These are phyloP conservation scores for Smittia sp. DNA, from an alignment of 2,888 invertebrate genomes.

Conservation along the genomic window DNA sequence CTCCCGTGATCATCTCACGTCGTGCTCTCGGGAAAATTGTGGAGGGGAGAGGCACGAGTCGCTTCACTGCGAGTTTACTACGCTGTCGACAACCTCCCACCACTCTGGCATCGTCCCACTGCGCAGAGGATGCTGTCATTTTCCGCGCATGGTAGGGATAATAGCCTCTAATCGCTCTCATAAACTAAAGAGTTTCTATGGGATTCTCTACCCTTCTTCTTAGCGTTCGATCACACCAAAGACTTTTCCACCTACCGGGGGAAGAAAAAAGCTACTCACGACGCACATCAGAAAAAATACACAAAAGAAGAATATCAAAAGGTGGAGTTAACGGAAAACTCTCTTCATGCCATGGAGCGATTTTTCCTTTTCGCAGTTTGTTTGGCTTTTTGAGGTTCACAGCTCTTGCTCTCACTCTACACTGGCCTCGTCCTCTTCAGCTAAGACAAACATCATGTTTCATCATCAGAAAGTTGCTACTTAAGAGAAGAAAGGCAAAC, in stretches of 20 bases:
- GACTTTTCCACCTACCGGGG: constrained; percentile 35
- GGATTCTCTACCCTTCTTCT: constrained; percentile 38
- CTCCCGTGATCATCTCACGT: constrained; percentile 15
- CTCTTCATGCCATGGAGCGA: background rate
- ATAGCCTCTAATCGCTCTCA: constrained; percentile 31
- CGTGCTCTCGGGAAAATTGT: constrained; percentile 13
- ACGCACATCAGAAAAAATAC: constrained; percentile 25
- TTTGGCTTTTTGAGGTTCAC: constrained; percentile 30
- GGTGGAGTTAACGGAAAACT: constrained; percentile 34
- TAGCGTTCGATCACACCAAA: constrained; percentile 31
- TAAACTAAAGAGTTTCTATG: constrained; percentile 39
- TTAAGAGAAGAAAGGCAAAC: constrained; percentile 23
- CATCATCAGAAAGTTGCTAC: constrained; percentile 23
- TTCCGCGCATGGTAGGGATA: constrained; percentile 35
- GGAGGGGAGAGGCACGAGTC: constrained; percentile 25
- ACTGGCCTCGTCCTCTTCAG: constrained; percentile 2
- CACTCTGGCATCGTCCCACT: background rate
- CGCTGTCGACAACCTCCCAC: constrained; percentile 32
- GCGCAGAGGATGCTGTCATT: background rate
- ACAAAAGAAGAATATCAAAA: constrained; percentile 41
- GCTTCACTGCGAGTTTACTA: constrained; percentile 2
- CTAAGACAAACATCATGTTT: constrained; percentile 34
- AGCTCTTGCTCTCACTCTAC: background rate
- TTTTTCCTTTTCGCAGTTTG: constrained; percentile 21
- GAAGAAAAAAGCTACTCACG: constrained; percentile 17